Conservation (phyloP, 2,113 vertebrate genomes). For the Anhinga anhinga region DNA sequence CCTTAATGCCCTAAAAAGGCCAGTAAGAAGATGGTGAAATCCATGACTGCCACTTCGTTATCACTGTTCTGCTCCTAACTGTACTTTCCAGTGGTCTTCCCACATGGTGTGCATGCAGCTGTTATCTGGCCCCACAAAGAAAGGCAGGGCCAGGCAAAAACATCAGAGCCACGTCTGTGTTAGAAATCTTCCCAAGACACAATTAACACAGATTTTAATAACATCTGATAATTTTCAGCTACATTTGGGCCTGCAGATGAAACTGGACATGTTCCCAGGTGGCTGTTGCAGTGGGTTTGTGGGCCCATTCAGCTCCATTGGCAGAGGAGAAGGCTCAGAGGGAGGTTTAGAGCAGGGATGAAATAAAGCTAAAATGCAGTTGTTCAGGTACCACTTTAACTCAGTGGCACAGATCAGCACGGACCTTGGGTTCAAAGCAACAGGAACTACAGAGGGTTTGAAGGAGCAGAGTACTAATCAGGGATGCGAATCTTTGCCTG, state of each 20-base stretch:
- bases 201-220: conserved; percentile 42
- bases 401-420: background rate
- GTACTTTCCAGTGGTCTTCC: background rate
- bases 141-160: background rate
- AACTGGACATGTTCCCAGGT: conserved; percentile 12
- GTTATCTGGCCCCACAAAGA: background rate
- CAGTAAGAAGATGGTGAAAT: background rate
- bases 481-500: background rate
- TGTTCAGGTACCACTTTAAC: background rate
- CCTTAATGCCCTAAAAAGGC: background rate
- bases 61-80: background rate
- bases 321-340: background rate
- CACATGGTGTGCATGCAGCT: background rate
- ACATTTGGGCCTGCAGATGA: conserved; percentile 14
- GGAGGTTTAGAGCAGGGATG: background rate
- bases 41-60: background rate
- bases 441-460: background rate
- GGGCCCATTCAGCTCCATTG: background rate
- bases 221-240: conserved; percentile 23
- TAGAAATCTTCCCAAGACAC: conserved; percentile 40
- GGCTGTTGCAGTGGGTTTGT: background rate
- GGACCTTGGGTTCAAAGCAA: background rate
- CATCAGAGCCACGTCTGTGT: background rate
- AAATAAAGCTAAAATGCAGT: background rate
- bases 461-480: background rate